A percentile compares a stretch with the other conserved stretches of the same genome.
Evolutionary conservation across 2,113 vertebrate species (phyloP).

Genomic region (Engystomops pustulosus): DNA sequence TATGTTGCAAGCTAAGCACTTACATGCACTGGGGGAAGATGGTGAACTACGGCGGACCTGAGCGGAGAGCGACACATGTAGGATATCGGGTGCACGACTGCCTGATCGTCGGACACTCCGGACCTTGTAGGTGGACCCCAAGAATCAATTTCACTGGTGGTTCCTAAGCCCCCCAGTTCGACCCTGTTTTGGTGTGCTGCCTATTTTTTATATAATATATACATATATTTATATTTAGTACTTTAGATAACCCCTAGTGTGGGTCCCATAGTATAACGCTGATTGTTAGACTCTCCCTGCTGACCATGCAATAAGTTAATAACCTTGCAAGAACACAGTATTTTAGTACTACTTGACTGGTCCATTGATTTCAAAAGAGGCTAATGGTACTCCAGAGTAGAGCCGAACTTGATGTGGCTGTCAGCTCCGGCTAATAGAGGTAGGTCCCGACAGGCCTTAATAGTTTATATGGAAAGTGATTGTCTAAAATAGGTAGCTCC

Average conservation of each 20-base stretch:
- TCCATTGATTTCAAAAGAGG: neutral
- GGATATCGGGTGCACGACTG: no score
- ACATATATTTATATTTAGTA: neutral
- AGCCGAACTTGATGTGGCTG: constrained; percentile 4
- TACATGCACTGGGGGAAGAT: no score
- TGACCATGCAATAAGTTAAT: neutral
- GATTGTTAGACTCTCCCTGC: neutral
- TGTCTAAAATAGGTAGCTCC: neutral
- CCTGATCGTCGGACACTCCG: no score
- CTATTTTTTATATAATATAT: no score
- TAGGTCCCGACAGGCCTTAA: neutral
- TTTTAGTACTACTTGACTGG: neutral
- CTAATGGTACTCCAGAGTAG: constrained; percentile 4
- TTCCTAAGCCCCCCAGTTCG: no score
- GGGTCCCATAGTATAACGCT: neutral
- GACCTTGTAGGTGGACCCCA: no score
- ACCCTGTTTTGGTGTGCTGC: no score
- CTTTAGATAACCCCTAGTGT: neutral
- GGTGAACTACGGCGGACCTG: no score
- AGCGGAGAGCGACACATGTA: no score
- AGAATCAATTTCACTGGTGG: no score
- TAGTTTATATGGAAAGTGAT: neutral
- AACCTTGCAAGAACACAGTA: neutral
- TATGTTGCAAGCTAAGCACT: no score
- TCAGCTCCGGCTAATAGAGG: constrained; percentile 12